phyloP scores from a whole-genome alignment of 2,888 invertebrate species.

The Amiota mariae region DNA sequence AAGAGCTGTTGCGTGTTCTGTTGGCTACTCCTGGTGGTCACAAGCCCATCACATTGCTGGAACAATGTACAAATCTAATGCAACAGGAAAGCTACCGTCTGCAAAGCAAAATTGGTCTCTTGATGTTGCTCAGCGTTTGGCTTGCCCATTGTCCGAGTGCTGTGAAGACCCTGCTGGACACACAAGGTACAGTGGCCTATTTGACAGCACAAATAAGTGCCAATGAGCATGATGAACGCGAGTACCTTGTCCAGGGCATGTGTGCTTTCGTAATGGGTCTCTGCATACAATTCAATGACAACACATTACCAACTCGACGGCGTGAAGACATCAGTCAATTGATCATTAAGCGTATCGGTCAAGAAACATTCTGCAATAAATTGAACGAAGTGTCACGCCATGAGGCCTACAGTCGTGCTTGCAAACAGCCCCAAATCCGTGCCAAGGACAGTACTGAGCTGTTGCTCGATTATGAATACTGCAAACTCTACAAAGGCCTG shows the following conservation, averaged over 20 bases:
- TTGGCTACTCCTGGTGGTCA: constrained; percentile 88
- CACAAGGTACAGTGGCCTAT: constrained; percentile 88
- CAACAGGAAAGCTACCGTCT: constrained; percentile 80
- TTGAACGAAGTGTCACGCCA: constrained; percentile 89
- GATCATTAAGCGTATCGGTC: constrained; percentile 90
- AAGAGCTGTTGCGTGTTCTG: constrained; percentile 91
- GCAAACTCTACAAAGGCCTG: constrained; percentile 88
- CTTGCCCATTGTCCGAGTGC: constrained; percentile 87
- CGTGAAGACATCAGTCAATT: constrained; percentile 84
- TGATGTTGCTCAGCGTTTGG: constrained; percentile 94
- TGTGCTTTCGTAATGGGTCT: constrained; percentile 95
- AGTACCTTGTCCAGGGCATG: constrained; percentile 89
- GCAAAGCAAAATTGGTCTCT: constrained; percentile 89
- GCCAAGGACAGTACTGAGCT: constrained; percentile 85
- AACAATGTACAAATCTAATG: constrained; percentile 88
- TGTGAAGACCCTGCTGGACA: constrained; percentile 86
- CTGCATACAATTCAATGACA: constrained; percentile 92
- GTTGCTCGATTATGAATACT: constrained; percentile 95
- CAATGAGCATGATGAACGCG: constrained; percentile 92
- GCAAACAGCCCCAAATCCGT: constrained; percentile 93
- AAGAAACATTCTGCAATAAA: constrained; percentile 90
- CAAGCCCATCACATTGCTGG: constrained; percentile 90
- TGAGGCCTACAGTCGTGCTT: constrained; percentile 92
- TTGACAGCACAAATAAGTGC: constrained; percentile 86
- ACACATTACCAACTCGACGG: constrained; percentile 83